phyloP scores from a whole-genome alignment of 2,888 invertebrate species.

The Lasioglossum marginatum region DNA sequence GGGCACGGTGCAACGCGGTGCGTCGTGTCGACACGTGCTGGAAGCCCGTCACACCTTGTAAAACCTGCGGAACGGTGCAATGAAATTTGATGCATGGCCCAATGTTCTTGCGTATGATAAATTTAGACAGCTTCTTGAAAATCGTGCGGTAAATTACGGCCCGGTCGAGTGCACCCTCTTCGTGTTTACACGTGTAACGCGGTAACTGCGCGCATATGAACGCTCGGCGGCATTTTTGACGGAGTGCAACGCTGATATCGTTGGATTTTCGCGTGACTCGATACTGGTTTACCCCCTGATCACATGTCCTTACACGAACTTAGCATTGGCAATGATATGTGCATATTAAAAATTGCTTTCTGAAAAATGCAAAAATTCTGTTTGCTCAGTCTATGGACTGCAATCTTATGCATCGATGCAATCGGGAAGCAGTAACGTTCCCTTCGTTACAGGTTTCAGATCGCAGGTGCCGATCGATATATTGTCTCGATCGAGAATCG shows the following conservation, averaged over 20 bases:
- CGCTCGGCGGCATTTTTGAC: neutral
- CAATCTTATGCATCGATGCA: neutral
- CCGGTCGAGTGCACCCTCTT: constrained; percentile 37
- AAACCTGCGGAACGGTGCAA: constrained; percentile 68
- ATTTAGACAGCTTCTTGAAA: constrained; percentile 56
- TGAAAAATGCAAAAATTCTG: neutral
- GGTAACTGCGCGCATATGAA: neutral
- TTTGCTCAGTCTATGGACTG: neutral
- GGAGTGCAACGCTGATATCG: neutral
- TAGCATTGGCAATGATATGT: neutral
- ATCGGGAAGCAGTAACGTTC: neutral
- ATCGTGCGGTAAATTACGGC: constrained; percentile 48
- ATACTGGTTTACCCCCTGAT: no score
- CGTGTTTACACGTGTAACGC: constrained; percentile 55
- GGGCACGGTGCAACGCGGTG: constrained; percentile 28
- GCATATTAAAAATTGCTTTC: neutral
- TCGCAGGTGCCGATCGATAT: constrained; percentile 34
- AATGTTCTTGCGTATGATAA: constrained; percentile 45
- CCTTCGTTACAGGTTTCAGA: constrained; percentile 5
- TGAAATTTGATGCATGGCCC: constrained; percentile 52
- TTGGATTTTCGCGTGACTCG: neutral
- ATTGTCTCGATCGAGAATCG: constrained; percentile 30
- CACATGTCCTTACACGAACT: neutral
- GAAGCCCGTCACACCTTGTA: constrained; percentile 75
- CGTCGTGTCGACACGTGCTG: constrained; percentile 73